phyloP scores from a whole-genome alignment of 2,113 vertebrate genomes.

The Mesembrinibis cayennensis region DNA sequence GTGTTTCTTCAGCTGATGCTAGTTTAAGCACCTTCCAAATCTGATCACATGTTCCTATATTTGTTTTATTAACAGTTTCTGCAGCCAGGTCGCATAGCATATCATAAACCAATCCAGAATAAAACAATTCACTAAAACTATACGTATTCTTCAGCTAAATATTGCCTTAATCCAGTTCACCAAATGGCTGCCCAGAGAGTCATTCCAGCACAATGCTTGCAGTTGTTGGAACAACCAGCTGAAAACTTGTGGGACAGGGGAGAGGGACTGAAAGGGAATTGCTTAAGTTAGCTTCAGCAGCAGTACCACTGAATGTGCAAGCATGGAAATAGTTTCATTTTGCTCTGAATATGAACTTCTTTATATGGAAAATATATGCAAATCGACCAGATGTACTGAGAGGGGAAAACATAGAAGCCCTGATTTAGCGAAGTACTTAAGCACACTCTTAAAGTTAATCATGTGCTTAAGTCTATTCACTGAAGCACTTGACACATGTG shows the following conservation, averaged over 20 bases:
- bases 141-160: neutral
- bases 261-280: neutral
- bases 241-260: neutral
- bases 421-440: constrained; percentile 66
- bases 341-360: constrained; percentile 16
- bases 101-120: neutral
- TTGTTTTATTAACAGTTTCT: neutral
- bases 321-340: constrained; percentile 10
- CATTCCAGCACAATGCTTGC: neutral
- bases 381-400: constrained; percentile 50
- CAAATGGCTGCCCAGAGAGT: neutral
- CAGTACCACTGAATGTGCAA: neutral
- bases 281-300: neutral
- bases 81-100: neutral
- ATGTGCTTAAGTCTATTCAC: constrained; percentile 69
- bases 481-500: constrained; percentile 56
- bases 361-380: constrained; percentile 63
- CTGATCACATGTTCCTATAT: accelerated
- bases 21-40: neutral
- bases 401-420: constrained; percentile 32
- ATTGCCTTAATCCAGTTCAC: neutral
- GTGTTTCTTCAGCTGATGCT: neutral
- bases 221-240: neutral
- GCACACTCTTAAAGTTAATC: constrained; percentile 64
- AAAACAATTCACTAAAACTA: neutral